These are phyloP conservation scores for Hystrix cristata DNA, from an alignment of 2,113 vertebrate genomes.

Conservation along the genomic window DNA sequence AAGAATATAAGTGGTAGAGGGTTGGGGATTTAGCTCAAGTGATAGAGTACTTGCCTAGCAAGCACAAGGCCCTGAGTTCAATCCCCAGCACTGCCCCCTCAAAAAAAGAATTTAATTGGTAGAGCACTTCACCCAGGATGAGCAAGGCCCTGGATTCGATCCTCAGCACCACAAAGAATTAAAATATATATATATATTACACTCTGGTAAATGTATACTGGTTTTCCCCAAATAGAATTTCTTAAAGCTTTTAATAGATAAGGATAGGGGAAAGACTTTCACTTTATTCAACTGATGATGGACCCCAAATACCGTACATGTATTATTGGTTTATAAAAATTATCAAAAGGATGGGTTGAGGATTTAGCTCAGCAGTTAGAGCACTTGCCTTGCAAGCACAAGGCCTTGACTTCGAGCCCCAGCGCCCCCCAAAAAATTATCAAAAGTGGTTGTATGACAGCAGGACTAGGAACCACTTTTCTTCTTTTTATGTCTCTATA, in stretches of 20 bases:
- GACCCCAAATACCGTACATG: neutral
- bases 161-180: neutral
- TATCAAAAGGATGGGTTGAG: neutral
- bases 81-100: no score
- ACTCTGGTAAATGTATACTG: constrained; percentile 24
- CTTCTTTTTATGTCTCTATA: constrained; percentile 15
- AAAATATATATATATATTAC: neutral
- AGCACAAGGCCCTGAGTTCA: no score
- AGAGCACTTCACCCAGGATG: neutral
- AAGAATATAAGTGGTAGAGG: neutral
- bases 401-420: neutral
- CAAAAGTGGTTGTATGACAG: neutral
- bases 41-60: no score
- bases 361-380: neutral
- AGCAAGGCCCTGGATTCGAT: neutral
- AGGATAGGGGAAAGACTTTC: neutral
- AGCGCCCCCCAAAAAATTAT: neutral
- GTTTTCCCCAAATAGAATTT: constrained; percentile 25
- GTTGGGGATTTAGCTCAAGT: no score
- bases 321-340: neutral
- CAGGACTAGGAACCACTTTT: neutral
- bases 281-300: neutral
- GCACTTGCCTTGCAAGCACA: neutral
- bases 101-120: neutral
- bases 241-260: neutral